Base-by-base conservation (phyloP, 2,888 invertebrate genomes). In the Colletes collaris region DNA sequence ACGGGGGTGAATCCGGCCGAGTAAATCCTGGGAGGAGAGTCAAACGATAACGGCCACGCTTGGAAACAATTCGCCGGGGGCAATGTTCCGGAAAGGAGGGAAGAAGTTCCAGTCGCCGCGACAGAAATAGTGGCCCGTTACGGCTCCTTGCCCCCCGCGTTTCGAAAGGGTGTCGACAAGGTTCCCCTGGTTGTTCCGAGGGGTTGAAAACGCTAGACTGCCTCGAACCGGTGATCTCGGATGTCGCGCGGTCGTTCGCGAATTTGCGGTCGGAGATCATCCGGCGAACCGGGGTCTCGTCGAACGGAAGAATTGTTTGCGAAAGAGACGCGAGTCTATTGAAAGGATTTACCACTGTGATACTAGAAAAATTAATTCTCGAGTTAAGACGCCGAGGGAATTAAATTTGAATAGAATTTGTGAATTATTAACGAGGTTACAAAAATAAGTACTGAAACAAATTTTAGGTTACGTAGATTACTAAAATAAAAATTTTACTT, bases 21-120 rank as follows among this genome's bases (percentile, higher is more conserved):
- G 27, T 2, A 40, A 52, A 37, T 10, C 44, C 53, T 16, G 63
- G 35, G 72, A 27, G 10, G 49, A 37, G 65, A 77, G 66, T 44
- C 60, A 72, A 84, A 84, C 84, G 82, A 84, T 84, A 84, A 84
- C 84, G 74, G 75, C 78, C 55, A 71, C 74, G 79, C 72, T 46
- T 79, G 82, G 85, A 86, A 87, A 86, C 87, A 86, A 86, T 86
- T 86, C 86, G 82, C 83, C 53, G 55, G 80, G 75, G 70, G 83
- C 85, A 85, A 86, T 86, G 87, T 86, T 64, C 84, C 84, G 87
- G 85, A 87, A 86, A 87, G 83, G 75, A 82, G 78, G 79, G 80
- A 87, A 84, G 82, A 85, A 87, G 84, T 87, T 87, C 78, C 78
- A 85, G 83, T 86, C 76, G 81, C 76, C 85, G 67, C 77, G 85